phyloP scores from a whole-genome alignment of 2,888 invertebrate species.

The Drosophila cracens region DNA sequence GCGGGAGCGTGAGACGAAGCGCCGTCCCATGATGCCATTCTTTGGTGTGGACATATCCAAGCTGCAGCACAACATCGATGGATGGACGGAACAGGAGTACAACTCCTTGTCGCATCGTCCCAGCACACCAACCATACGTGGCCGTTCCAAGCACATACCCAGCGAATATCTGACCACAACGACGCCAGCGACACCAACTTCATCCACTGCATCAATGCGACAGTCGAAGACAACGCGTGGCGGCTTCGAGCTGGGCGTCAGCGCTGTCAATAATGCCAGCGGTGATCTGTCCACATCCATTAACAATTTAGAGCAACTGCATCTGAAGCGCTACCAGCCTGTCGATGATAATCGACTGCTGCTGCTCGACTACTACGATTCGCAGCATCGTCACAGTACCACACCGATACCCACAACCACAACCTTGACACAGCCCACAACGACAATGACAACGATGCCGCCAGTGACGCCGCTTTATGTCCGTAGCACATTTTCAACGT shows the following conservation, averaged over 20 bases:
- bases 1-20: conserved; percentile 83
- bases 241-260: conserved; percentile 60
- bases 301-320: conserved; percentile 78
- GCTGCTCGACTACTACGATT: conserved; percentile 68
- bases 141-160: conserved; percentile 91
- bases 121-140: conserved; percentile 87
- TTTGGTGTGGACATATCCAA: conserved; percentile 88
- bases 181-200: conserved; percentile 85
- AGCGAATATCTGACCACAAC: conserved; percentile 90
- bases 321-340: conserved; percentile 74
- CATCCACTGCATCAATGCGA: conserved; percentile 85
- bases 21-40: conserved; percentile 42
- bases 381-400: conserved; percentile 33
- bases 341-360: conserved; percentile 80
- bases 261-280: conserved; percentile 35
- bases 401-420: conserved; percentile 43
- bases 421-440: conserved; percentile 82
- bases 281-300: conserved; percentile 73
- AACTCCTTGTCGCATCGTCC: conserved; percentile 86
- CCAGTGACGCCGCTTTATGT: conserved; percentile 75
- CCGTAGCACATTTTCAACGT: conserved; percentile 44
- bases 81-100: conserved; percentile 93
- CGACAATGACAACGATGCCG: conserved; percentile 80
- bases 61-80: conserved; percentile 93
- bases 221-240: conserved; percentile 76